Conservation (phyloP, 92 coral and sea anemone genomes). For the Epizoanthus illoricatus region DNA sequence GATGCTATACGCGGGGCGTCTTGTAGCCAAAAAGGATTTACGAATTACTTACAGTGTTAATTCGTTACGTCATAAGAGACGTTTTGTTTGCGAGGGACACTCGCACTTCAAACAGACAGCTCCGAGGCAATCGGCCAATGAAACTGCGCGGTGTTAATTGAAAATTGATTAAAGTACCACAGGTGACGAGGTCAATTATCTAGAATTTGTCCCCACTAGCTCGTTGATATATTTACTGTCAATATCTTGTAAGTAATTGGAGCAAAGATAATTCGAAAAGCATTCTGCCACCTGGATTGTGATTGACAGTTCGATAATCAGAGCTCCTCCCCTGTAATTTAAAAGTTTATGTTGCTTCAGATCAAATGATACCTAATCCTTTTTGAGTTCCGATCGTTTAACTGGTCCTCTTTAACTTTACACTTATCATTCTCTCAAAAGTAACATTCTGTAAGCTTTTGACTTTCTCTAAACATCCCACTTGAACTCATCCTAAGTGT, state of each 20-base stretch:
- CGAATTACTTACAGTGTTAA: constrained; percentile 99
- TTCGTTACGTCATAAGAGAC: constrained; percentile 88
- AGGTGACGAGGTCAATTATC: constrained; percentile 67
- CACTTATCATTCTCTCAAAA: constrained; percentile 18
- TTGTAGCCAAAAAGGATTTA: constrained; percentile 99
- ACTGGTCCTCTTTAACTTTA: constrained; percentile 35
- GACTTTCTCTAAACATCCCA: constrained; percentile 22
- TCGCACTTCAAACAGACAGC: constrained; percentile 72
- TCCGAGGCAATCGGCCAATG: constrained; percentile 70
- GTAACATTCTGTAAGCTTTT: constrained; percentile 20
- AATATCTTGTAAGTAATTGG: constrained; percentile 64
- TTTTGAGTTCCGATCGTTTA: constrained; percentile 56
- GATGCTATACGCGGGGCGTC: constrained; percentile 80
- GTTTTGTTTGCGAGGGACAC: constrained; percentile 74
- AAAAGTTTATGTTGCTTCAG: constrained; percentile 72
- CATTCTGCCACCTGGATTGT: constrained; percentile 64
- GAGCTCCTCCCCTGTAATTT: constrained; percentile 88
- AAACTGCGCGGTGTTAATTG: constrained; percentile 57
- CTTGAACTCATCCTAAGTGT: constrained; percentile 30
- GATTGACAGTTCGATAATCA: constrained; percentile 63
- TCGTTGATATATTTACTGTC: constrained; percentile 62
- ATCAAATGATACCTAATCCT: constrained; percentile 63
- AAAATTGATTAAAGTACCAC: constrained; percentile 90
- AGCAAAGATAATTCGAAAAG: constrained; percentile 53
- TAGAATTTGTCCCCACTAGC: constrained; percentile 60